Percentiles rank a stretch among this genome's conserved stretches.
phyloP scores from a whole-genome alignment of 2,113 vertebrate genomes.

The Turdus rufiventris region DNA sequence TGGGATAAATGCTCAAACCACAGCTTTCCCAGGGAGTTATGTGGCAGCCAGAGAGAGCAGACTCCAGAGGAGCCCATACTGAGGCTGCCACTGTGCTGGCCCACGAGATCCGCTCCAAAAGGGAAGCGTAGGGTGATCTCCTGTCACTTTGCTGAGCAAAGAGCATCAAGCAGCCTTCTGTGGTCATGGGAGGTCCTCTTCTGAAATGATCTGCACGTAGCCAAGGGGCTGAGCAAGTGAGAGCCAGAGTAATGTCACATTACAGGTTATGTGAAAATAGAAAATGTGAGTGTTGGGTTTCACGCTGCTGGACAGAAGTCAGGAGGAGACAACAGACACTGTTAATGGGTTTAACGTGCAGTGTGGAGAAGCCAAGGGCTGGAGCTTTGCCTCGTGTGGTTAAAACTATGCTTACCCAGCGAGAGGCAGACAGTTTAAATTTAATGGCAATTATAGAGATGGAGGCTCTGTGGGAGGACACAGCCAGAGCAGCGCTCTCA shows the following conservation, averaged over 20 bases:
- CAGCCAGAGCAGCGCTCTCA: not conserved
- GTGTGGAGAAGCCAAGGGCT: not conserved
- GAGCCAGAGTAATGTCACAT: not conserved
- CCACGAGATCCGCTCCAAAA: rapidly evolving
- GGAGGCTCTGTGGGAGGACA: not conserved
- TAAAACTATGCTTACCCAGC: not conserved
- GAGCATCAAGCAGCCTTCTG: not conserved
- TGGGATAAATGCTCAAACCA: not conserved
- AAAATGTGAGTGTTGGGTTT: slow-evolving; percentile 4
- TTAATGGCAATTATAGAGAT: not conserved
- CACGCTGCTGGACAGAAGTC: not conserved
- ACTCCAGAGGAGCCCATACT: not conserved
- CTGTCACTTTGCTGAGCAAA: not conserved
- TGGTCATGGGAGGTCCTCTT: not conserved
- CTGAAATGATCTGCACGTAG: not conserved
- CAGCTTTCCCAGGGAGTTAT: not conserved
- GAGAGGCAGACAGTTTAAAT: not conserved
- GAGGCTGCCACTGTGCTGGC: not conserved
- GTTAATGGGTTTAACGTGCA: not conserved
- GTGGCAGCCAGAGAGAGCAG: not conserved
- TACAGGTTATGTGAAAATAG: not conserved
- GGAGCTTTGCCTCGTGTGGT: not conserved
- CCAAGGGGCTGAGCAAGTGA: not conserved
- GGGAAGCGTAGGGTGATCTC: not conserved
- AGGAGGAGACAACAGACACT: not conserved